phyloP scores from a whole-genome alignment of 2,888 invertebrate genomes.

The Nesidiocoris tenuis region DNA sequence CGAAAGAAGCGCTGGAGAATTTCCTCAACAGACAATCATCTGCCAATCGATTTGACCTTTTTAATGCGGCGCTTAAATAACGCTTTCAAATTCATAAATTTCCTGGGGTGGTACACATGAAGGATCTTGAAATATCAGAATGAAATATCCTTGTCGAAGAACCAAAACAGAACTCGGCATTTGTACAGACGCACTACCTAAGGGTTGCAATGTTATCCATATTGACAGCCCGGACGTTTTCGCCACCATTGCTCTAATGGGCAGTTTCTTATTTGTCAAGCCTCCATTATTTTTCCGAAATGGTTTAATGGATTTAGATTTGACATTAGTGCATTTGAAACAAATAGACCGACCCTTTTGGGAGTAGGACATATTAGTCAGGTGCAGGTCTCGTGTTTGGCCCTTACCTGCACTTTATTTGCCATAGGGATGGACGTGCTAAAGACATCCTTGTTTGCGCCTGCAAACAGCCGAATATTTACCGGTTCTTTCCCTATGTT shows the following conservation, averaged over 20 bases:
- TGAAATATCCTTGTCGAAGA: too few species aligned
- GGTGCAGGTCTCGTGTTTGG: slow-evolving; percentile 8
- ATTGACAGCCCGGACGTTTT: too few species aligned
- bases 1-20: too few species aligned
- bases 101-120: too few species aligned
- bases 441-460: slow-evolving; percentile 25
- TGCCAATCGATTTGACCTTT: too few species aligned
- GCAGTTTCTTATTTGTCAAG: not conserved
- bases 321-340: not conserved
- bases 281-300: not conserved
- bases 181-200: too few species aligned
- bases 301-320: not conserved
- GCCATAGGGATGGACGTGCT: slow-evolving; percentile 17
- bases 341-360: not conserved
- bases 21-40: too few species aligned
- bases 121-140: too few species aligned
- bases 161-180: too few species aligned
- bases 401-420: slow-evolving; percentile 33
- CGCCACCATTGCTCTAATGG: not conserved
- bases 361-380: not conserved
- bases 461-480: not conserved
- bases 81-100: too few species aligned
- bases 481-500: not conserved
- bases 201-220: too few species aligned
- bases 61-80: too few species aligned